Base-by-base conservation (phyloP, 2,113 vertebrate species). In the Podarcis muralis region DNA sequence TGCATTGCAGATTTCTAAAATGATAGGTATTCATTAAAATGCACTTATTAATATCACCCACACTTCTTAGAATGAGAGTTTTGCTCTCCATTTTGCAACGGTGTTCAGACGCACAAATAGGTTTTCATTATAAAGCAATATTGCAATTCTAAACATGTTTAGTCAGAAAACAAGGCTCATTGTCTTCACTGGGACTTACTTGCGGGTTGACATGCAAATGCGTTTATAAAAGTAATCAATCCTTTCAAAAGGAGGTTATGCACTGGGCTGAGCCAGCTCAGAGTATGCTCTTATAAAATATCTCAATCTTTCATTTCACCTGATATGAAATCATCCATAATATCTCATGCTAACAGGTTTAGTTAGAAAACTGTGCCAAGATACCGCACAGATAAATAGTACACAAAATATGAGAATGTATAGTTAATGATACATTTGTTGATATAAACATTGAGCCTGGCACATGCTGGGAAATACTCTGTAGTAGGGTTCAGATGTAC, bases 1-100 rank as follows among this genome's bases (percentile, higher is more conserved):
- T 98, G 98, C 98, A 98, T 98, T 98, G 98, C 98, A 98, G 97
- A 98, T 98, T 97, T 94, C 96, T 96, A 95, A 97, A 97, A 98
- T 98, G 96, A 96, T 95, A 96, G 92, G 95, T 97, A 96, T 97
- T 98, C 95, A 96, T 98, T 98, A 97, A 97, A 97, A 97, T 48
- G 96, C 96, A 97, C 97, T 97, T 98, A 97, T 97, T 96, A 96
- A 93, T 95, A 96, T 95, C 94, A 92, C 90, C 93, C 89, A 78
- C 13, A 9, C 87, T 88, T 96, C 93, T 94, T 95, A 91, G 87
- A 48, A 48, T 48, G 85, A 92, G 90, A 94, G 92, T 90, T 90
- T 91, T 88, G 53, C 32, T 91, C 90, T 94, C 81, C 91, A 91
- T 90, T 94, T 91, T 84, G 92, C 84, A 93, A 22, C 40, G 78